Conservation (phyloP, 2,888 invertebrate species). For the Emesis furor region DNA sequence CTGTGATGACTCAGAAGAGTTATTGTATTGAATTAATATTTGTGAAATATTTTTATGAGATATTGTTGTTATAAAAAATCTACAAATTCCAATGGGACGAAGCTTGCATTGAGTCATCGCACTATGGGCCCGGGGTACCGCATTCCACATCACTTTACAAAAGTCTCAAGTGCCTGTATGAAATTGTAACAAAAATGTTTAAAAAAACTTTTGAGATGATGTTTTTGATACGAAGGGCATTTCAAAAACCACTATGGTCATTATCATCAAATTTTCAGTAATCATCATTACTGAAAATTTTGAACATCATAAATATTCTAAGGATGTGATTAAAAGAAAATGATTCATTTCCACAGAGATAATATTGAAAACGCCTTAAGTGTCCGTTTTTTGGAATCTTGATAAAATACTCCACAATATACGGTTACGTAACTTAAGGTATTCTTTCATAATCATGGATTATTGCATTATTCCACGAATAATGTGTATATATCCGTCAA, state of each 20-base stretch:
- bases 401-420: neutral
- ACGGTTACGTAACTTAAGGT: too few species aligned
- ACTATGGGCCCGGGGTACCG: constrained; percentile 87
- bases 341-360: constrained; percentile 39
- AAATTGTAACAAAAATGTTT: neutral
- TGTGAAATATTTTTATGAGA: constrained; percentile 76
- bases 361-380: neutral
- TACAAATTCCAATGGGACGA: constrained; percentile 86
- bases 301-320: neutral
- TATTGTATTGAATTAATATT: constrained; percentile 71
- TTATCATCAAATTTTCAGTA: constrained; percentile 58
- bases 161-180: neutral
- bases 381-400: neutral
- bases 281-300: neutral
- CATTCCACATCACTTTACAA: constrained; percentile 34
- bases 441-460: neutral
- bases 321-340: neutral
- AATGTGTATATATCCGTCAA: neutral
- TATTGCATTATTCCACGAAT: neutral
- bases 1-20: constrained; percentile 91
- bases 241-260: constrained; percentile 8
- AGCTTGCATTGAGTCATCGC: constrained; percentile 92
- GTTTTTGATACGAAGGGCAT: neutral
- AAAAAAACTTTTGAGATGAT: neutral
- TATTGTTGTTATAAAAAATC: constrained; percentile 47